phyloP scores from a whole-genome alignment of 2,888 invertebrate genomes.

The Subacronicta megacephala region DNA sequence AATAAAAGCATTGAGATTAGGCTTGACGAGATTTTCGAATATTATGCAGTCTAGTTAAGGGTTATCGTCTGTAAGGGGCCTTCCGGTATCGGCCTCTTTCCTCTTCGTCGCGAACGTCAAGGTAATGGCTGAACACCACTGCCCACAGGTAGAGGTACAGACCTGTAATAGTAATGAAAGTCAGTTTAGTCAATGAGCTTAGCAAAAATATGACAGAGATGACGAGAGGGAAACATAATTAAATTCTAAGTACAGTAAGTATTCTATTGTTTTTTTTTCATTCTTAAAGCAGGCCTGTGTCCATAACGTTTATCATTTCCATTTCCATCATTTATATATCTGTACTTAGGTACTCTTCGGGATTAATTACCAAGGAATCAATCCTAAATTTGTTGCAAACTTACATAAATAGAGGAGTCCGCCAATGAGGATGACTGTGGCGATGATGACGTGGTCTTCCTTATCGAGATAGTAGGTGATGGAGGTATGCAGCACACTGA shows the following conservation, averaged over 20 bases:
- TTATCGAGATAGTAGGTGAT: conserved; percentile 93
- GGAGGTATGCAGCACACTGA: conserved; percentile 94
- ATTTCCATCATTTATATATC: no score
- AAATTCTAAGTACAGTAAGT: no score
- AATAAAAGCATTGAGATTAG: conserved; percentile 49
- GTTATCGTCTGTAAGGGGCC: conserved; percentile 91
- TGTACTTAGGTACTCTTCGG: background rate
- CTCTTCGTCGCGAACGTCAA: conserved; percentile 92
- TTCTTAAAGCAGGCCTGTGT: no score
- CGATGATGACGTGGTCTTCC: conserved; percentile 72
- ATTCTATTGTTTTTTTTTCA: no score
- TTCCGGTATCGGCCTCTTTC: conserved; percentile 93
- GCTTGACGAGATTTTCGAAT: conserved; percentile 47
- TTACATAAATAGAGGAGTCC: conserved; percentile 84
- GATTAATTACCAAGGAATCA: background rate
- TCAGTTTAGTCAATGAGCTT: background rate
- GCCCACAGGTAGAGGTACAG: conserved; percentile 95
- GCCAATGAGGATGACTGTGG: conserved; percentile 79
- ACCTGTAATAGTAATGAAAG: conserved; percentile 84
- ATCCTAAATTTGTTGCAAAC: conserved; percentile 48
- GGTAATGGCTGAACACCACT: conserved; percentile 95
- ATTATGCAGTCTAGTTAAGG: conserved; percentile 39
- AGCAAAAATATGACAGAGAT: background rate
- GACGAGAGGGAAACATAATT: no score
- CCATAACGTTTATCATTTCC: no score